Evolutionary conservation across 2,888 invertebrate genomes (phyloP), one percentile per base, ranked within the genome.

Genomic region (Stenurella melanura): DNA sequence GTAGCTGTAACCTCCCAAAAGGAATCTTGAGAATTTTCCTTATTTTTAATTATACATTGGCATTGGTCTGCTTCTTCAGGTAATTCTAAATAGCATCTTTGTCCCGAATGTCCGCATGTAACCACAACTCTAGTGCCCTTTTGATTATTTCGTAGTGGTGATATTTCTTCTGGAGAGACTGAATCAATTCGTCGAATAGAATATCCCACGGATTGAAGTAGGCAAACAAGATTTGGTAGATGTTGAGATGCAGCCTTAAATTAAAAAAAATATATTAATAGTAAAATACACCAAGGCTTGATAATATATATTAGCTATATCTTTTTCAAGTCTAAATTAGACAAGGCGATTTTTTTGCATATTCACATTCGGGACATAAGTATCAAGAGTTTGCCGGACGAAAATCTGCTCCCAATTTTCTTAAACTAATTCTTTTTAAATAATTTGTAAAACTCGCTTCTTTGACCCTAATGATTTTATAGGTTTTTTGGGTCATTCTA

Each of bases 21-120:
- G 10, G 57, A 75, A 21, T 75, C 70, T 4, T 58, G 15, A 11
- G 74, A 57, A 5, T 70, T 50, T 12, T 60, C 67, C 12, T 26
- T 3, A 50, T 60, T 60, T 56, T 67, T 72, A 9, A 68, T 9
- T 19, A 72, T 18, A 50, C 75, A 76, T 2, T 54, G 68, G 56
- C 75, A 76, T 1, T 63, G 18, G 30, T 76, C 71, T 34, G 60
- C 42, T 7, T 71, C 67, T 34, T 67, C 72, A 0, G 75, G 72
- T n/a, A 58, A 15, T 50, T 67, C 60, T 7, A 76, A 54, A 21
- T 54, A 54, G 12, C 56, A 76, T 56, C 75, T 66, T 17, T 76
- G 71, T 17, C 75, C 72, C n/a, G 75, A 76, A 60, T 69, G 17
- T 7, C 72, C 72, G 26, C 75, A 76, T 10, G 67, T 72, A 12